Base-by-base conservation (phyloP, 2,113 vertebrate species). In the Prionailurus bengalensis region DNA sequence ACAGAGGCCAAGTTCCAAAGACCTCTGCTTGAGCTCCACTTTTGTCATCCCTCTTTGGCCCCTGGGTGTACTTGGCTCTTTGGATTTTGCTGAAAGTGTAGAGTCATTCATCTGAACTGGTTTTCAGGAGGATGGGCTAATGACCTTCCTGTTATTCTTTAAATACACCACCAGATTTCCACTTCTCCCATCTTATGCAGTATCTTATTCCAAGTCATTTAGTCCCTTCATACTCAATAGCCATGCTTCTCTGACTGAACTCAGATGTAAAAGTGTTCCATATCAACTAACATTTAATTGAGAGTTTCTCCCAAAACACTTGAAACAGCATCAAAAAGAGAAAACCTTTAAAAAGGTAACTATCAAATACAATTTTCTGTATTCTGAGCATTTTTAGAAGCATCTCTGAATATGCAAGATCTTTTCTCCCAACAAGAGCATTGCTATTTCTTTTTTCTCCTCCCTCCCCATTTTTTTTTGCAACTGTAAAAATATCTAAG, bases 321-420 rank as follows among this genome's bases (percentile, higher is more conserved):
- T 82, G 7, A 74, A 82, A 92, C 39, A 61, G 2, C 55, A 68
- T 39, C 13, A 74, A 61, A 84, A 82, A 33, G 4, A 97, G 5
- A 91, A 90, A 91, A 73, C 0, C 25, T 55, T 95, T 91, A 14
- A 76, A 88, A 93, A 89, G 31, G 23, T 31, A 79, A 73, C 45
- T 45, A 1, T 39, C 12, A 70, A 82, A 89, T 73, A 48, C n/a
- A 70, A n/a, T 84, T 94, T 71, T 93, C 15, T 68, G 92, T 58
- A 87, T 61, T 71, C 76, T 45, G 58, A 93, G 1, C 2, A 94
- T 48, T 89, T 93, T 93, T 82, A 63, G n/a, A 96, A 96, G 1
- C 4, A 27, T 48, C 10, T 89, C 39, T 68, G 48, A 68, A 91
- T 51, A 33, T 84, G 45, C 10, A 91, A 87, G 12, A 4, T 31